Conservation (phyloP, 2,888 invertebrate genomes). For the Cactoblastis cactorum region DNA sequence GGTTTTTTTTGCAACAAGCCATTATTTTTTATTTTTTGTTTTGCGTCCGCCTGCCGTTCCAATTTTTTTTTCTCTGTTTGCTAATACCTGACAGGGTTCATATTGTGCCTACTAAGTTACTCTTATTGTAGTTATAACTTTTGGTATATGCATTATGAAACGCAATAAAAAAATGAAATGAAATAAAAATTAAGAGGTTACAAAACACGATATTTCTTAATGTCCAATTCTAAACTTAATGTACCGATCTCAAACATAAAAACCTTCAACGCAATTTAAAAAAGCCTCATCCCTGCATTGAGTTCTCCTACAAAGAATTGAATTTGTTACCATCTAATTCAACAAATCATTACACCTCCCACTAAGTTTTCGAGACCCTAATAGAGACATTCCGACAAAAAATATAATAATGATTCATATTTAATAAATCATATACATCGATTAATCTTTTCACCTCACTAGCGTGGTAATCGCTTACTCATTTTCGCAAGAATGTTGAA, state of each 20-base stretch:
- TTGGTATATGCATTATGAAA: too few relatives aligned
- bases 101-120: too few relatives aligned
- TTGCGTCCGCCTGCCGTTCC: too few relatives aligned
- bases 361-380: slow-evolving; percentile 36
- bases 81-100: too few relatives aligned
- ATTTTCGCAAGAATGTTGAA: slow-evolving; percentile 56
- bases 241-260: slow-evolving; percentile 10
- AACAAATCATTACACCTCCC: slow-evolving; percentile 58
- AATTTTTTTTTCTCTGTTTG: too few relatives aligned
- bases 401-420: slow-evolving; percentile 49
- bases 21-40: too few relatives aligned
- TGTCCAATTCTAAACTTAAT: not conserved
- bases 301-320: slow-evolving; percentile 32
- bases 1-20: too few relatives aligned
- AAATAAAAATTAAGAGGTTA: too few relatives aligned
- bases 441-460: slow-evolving; percentile 67
- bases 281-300: slow-evolving; percentile 30
- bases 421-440: slow-evolving; percentile 32
- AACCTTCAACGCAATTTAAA: slow-evolving; percentile 40
- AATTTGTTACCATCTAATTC: slow-evolving; percentile 42
- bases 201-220: not conserved
- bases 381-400: slow-evolving; percentile 55
- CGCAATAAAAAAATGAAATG: too few relatives aligned
- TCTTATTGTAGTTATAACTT: too few relatives aligned
- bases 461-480: slow-evolving; percentile 66